Base-by-base conservation (phyloP, 2,888 invertebrate species). In the Hydraecia micacea region DNA sequence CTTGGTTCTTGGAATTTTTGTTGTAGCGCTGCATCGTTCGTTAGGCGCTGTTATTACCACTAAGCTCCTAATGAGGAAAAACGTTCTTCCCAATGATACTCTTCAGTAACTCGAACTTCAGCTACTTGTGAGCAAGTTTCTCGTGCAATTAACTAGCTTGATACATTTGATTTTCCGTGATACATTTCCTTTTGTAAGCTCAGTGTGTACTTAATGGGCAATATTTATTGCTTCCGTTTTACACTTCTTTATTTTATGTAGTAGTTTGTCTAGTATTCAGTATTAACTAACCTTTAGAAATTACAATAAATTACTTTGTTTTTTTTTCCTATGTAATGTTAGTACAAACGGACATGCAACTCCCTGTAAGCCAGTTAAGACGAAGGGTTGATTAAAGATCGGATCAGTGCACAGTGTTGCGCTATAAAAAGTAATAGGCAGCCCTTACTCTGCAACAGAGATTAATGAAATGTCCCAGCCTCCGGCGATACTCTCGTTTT, bases 11-110 rank as follows among this genome's bases (percentile, higher is more conserved):
- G 49, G 67, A 71, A 83, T 88, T 86, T 89, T 90, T 85, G 86
- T 88, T 85, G 83, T 84, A 84, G 85, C 86, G 81, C 83, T 87
- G 86, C 90, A 90, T 90, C 91, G 90, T 93, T 94, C 91, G 91
- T 93, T 93, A 93, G 90, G 86, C 88, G 81, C 85, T 89, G 90
- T 91, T 93, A 93, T 93, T 91, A 92, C 88, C 88, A 88, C 86
- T 86, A 81, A 88, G 88, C 83, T 86, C 88, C 90, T 95, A 94
- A 95, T 94, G 94, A 95, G 93, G 93, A 94, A 94, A 95, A 95
- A 94, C 91, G 93, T 89, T 91, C 88, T 79, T 89, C 87, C 81
- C 91, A 91, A 89, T 92, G 91, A 92, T 92, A 90, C 89, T 87
- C 87, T 87, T 86, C 84, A 87, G 88, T 84, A 92, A 90, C 89